These are phyloP conservation scores for Gobio occitaniae DNA, from an alignment of 2,797 vertebrate genomes.

Conservation along the genomic window DNA sequence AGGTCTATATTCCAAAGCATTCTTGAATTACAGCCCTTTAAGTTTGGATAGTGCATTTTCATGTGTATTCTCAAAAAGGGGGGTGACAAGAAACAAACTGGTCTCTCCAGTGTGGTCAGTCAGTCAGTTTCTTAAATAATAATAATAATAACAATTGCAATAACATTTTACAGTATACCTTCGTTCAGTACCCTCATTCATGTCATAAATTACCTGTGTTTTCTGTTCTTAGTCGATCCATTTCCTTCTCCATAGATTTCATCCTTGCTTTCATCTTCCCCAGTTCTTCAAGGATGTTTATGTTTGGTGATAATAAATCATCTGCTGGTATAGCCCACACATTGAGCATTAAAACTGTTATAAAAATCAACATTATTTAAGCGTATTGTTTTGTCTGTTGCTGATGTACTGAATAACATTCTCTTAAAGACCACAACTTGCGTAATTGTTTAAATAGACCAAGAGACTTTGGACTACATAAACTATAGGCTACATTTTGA, in stretches of 20 bases:
- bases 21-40: too few species aligned
- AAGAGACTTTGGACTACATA: constrained; percentile 19
- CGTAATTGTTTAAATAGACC: not conserved
- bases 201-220: constrained; percentile 29
- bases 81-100: not conserved
- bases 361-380: constrained; percentile 5
- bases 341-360: constrained; percentile 27
- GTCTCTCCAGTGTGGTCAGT: not conserved
- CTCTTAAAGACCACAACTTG: not conserved
- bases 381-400: not conserved
- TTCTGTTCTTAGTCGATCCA: not conserved
- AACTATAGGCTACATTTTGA: not conserved
- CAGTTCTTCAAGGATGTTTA: constrained; percentile 40
- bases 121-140: not conserved
- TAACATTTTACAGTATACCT: not conserved
- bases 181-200: not conserved
- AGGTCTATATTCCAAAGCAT: too few species aligned
- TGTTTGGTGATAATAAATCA: constrained; percentile 30
- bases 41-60: too few species aligned
- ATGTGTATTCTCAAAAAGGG: too few species aligned
- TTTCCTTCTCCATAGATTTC: constrained; percentile 12
- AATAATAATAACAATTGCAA: too few species aligned
- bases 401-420: not conserved
- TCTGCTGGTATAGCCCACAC: constrained; percentile 7
- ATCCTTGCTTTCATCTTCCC: constrained; percentile 16